These are phyloP conservation scores for Thomomys bottae DNA, from an alignment of 2,113 vertebrate species.

Conservation along the genomic window DNA sequence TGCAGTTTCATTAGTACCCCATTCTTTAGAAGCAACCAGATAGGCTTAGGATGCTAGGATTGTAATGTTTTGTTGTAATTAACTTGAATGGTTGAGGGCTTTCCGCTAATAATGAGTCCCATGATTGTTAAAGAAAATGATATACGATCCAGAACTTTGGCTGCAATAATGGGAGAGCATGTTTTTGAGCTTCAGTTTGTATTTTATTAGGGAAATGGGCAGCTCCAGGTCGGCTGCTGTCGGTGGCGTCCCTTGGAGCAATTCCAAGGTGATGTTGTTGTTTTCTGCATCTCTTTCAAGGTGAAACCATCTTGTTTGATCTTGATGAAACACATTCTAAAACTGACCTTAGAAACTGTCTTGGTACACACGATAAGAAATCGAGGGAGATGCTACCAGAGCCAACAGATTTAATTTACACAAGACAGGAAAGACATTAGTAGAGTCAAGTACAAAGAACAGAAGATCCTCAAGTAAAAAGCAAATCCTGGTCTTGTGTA, in stretches of 20 bases:
- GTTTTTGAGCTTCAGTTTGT: background rate
- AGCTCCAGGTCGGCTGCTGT: background rate
- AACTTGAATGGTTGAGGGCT: no score
- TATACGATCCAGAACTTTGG: background rate
- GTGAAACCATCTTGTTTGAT: background rate
- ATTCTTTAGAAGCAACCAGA: background rate
- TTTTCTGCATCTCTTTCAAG: background rate
- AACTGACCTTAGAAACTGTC: background rate
- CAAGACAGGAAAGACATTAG: slow-evolving; percentile 3
- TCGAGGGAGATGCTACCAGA: slow-evolving; percentile 6
- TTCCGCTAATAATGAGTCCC: background rate
- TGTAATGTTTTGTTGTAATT: background rate
- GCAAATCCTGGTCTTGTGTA: background rate
- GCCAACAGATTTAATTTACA: slow-evolving; percentile 43
- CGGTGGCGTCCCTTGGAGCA: background rate
- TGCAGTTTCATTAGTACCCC: no score
- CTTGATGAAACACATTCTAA: slow-evolving; percentile 10
- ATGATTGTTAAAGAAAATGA: background rate
- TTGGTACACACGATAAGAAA: background rate
- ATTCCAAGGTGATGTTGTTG: background rate
- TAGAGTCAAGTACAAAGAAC: background rate
- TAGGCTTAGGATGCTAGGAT: background rate
- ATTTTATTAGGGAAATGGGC: background rate
- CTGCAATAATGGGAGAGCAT: background rate
- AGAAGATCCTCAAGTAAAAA: slow-evolving; percentile 1